A percentile compares a stretch with the other conserved stretches of the same genome.
Evolutionary conservation across 2,888 invertebrate genomes (phyloP).

Genomic region (Crocallis elinguaria): DNA sequence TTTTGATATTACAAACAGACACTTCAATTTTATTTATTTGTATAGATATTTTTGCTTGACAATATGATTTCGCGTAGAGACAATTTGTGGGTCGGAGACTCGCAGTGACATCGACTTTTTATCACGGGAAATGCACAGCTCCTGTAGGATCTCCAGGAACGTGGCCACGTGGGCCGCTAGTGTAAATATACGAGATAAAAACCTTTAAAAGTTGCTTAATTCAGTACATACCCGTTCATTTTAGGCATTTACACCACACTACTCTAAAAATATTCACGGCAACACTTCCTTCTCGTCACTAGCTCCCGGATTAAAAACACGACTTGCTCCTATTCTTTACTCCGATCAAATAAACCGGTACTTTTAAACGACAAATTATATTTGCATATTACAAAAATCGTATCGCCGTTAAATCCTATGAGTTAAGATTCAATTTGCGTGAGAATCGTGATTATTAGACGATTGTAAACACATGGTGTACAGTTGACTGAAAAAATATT

Average conservation of each 20-base stretch:
- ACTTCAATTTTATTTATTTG: too few relatives aligned
- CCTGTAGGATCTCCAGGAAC: too few relatives aligned
- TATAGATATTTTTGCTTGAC: too few relatives aligned
- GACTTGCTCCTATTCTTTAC: constrained; percentile 12
- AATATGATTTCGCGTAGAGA: too few relatives aligned
- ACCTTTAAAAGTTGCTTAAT: not conserved
- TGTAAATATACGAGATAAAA: too few relatives aligned
- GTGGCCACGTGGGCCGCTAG: too few relatives aligned
- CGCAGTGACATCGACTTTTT: too few relatives aligned
- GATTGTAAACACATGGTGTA: constrained; percentile 15
- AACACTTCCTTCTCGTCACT: constrained; percentile 4
- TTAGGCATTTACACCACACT: constrained; percentile 1
- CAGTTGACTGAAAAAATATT: constrained; percentile 27
- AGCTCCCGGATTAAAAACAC: constrained; percentile 26
- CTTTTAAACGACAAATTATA: constrained; percentile 1
- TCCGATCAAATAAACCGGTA: constrained; percentile 18
- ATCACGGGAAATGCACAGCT: too few relatives aligned
- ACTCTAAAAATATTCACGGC: constrained; percentile 9
- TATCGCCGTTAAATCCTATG: constrained; percentile 1
- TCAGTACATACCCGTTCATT: constrained; percentile 34
- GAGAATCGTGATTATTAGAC: constrained; percentile 7
- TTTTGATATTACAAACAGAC: too few relatives aligned
- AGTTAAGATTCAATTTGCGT: constrained; percentile 16
- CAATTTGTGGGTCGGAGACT: too few relatives aligned
- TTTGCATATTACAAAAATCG: not conserved